Evolutionary conservation across 1,140 invertebrate genomes (phyloP).

Genomic region (Araneus ventricosus): DNA sequence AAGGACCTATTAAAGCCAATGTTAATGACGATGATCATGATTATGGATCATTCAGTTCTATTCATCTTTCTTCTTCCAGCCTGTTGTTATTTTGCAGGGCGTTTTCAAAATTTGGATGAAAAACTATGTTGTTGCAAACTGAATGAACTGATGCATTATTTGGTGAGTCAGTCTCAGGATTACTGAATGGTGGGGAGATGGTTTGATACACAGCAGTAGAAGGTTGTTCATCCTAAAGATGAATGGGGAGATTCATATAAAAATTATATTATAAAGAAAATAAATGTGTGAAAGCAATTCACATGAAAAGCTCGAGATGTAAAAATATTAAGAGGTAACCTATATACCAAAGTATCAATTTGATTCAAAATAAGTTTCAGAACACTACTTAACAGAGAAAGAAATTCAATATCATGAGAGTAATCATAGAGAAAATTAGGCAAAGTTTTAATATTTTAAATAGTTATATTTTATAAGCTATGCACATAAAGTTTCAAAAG

Average conservation of each 20-base stretch:
- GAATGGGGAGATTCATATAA: neutral
- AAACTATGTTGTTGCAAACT: conserved; percentile 64
- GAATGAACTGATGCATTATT: conserved; percentile 49
- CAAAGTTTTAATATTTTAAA: too few species aligned
- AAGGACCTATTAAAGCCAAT: conserved; percentile 21
- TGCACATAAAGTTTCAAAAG: too few species aligned
- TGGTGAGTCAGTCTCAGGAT: conserved; percentile 38
- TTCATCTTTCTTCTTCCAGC: conserved; percentile 66
- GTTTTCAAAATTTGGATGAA: conserved; percentile 67
- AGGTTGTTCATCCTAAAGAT: conserved; percentile 41
- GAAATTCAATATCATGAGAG: too few species aligned
- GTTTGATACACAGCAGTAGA: conserved; percentile 69
- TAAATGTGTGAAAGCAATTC: too few species aligned
- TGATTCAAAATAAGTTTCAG: too few species aligned
- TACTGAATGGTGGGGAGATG: conserved; percentile 72
- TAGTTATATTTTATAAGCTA: too few species aligned
- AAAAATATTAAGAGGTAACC: too few species aligned
- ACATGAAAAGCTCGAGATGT: too few species aligned
- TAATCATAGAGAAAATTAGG: too few species aligned
- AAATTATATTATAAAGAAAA: too few species aligned
- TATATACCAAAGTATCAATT: too few species aligned
- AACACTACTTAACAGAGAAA: too few species aligned
- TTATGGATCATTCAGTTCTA: conserved; percentile 29
- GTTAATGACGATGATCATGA: neutral
- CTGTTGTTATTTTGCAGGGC: conserved; percentile 39